A percentile compares a stretch with the other conserved stretches of the same genome.
Conservation (phyloP, 2,888 invertebrate species). For the Ichneumoninae sp. region DNA sequence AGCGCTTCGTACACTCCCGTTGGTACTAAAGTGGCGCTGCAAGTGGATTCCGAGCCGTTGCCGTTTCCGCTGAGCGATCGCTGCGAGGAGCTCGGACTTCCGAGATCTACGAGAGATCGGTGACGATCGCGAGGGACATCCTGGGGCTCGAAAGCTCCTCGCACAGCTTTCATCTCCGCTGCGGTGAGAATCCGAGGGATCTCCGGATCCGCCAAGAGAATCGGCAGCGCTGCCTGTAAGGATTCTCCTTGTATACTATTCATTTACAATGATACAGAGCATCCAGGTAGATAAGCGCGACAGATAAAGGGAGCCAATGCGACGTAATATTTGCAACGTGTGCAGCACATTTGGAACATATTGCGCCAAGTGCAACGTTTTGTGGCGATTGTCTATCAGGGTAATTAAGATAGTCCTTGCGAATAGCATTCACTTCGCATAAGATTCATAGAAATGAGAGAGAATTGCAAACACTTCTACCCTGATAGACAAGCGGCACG, state of each 20-base stretch:
- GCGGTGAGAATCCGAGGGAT: slow-evolving; percentile 19
- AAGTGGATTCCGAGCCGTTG: slow-evolving; percentile 32
- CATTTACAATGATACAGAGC: background rate
- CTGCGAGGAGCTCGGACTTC: background rate
- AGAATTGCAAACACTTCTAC: too few species aligned
- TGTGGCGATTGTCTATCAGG: background rate
- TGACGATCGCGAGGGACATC: background rate
- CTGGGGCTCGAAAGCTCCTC: slow-evolving; percentile 1
- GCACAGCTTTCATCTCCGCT: slow-evolving; percentile 38
- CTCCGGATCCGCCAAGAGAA: slow-evolving; percentile 48
- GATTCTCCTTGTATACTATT: background rate
- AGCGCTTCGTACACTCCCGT: slow-evolving; percentile 45
- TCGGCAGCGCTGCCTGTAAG: slow-evolving; percentile 59
- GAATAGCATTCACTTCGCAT: too few species aligned
- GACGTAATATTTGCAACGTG: too few species aligned
- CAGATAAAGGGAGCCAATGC: too few species aligned
- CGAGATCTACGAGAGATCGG: background rate
- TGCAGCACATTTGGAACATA: too few species aligned
- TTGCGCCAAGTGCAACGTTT: too few species aligned
- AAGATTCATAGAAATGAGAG: too few species aligned
- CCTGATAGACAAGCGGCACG: too few species aligned
- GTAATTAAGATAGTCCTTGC: background rate
- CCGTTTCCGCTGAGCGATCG: slow-evolving; percentile 31
- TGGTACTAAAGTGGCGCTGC: background rate
- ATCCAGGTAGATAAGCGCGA: too few species aligned